Percentiles rank a stretch among this genome's conserved stretches.
Evolutionary conservation across 2,113 vertebrate species (phyloP).

Genomic region (Pterophyllum scalare): DNA sequence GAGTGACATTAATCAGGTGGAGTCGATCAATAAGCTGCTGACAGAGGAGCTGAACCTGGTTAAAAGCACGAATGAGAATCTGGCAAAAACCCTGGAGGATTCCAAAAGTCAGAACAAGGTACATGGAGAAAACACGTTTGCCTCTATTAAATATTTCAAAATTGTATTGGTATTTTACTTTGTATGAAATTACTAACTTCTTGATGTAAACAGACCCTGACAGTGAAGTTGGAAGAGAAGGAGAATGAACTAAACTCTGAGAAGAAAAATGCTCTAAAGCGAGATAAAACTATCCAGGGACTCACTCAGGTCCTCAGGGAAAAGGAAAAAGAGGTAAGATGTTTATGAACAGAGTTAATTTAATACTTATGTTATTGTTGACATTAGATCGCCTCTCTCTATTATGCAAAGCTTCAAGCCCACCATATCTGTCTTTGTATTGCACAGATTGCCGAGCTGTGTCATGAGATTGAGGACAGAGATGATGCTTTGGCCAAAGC

Average conservation of each 20-base stretch:
- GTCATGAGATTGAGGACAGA: conserved; percentile 87
- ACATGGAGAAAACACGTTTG: background rate
- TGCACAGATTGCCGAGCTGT: conserved; percentile 87
- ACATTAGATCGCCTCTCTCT: background rate
- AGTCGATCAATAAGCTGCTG: conserved; percentile 70
- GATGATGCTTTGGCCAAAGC: conserved; percentile 84
- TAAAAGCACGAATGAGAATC: conserved; percentile 65
- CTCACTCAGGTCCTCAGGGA: conserved; percentile 88
- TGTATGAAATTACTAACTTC: background rate
- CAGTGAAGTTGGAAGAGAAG: conserved; percentile 85
- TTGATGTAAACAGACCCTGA: conserved; percentile 81
- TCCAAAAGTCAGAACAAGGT: conserved; percentile 78
- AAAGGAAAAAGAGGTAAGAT: conserved; percentile 90
- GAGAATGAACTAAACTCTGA: conserved; percentile 87
- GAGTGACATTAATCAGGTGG: conserved; percentile 69
- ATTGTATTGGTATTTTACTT: background rate
- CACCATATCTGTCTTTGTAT: background rate
- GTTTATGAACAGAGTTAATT: background rate
- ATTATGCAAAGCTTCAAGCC: background rate
- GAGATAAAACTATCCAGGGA: conserved; percentile 97
- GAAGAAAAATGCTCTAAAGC: conserved; percentile 92
- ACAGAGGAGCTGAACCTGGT: conserved; percentile 71
- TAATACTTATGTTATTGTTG: background rate
- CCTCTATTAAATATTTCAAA: background rate
- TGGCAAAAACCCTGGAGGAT: conserved; percentile 74